Conservation (phyloP, 2,888 invertebrate genomes). For the Rambutsinella grinnellia region DNA sequence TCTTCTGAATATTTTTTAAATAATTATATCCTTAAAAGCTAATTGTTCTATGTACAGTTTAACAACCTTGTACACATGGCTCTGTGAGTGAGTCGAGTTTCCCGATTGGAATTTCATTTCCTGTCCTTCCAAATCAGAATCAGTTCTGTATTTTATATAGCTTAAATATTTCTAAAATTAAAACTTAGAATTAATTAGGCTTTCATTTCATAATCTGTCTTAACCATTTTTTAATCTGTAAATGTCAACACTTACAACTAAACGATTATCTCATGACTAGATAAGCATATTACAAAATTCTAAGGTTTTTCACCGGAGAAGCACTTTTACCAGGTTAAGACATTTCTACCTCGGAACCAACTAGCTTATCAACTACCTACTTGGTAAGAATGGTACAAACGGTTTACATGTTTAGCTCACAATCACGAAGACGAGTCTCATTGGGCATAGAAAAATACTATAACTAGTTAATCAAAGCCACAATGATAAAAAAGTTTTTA, state of each 20-base stretch:
- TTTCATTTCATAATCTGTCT: too few relatives aligned
- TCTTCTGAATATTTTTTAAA: background rate
- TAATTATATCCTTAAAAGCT: background rate
- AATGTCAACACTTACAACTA: background rate
- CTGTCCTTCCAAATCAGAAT: conserved; percentile 33
- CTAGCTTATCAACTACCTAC: background rate
- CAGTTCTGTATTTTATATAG: conserved; percentile 29
- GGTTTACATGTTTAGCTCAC: background rate
- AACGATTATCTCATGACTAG: too few relatives aligned
- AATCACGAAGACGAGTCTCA: background rate
- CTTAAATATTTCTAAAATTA: background rate
- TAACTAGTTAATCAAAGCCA: background rate
- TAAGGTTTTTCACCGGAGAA: background rate
- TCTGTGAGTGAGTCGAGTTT: conserved; percentile 56
- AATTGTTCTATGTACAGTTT: conserved; percentile 41
- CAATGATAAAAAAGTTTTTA: background rate
- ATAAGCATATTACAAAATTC: too few relatives aligned
- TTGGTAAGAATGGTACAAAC: background rate
- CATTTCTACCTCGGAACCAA: background rate
- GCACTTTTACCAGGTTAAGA: background rate
- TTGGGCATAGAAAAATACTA: background rate
- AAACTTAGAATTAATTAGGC: background rate
- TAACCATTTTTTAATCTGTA: too few relatives aligned
- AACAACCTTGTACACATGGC: conserved; percentile 59
- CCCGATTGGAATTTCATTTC: conserved; percentile 14